Evolutionary conservation across 2,888 invertebrate species (phyloP), one percentile per base, ranked within the genome.

Genomic region (Isoperla grammatica): DNA sequence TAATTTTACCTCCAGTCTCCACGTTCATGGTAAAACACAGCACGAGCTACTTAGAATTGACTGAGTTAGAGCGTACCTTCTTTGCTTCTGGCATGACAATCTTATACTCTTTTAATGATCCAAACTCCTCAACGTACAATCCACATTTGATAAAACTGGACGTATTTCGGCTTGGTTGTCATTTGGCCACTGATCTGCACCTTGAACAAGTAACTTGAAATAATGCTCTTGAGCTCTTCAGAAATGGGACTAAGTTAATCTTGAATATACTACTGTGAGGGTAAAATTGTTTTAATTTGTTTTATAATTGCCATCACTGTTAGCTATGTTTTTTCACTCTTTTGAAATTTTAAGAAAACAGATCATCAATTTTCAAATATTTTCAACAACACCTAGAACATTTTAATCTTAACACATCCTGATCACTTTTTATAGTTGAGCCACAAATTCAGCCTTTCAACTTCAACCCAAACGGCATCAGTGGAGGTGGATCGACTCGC

Each of bases 361-460:
- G 8, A 6, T 29, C 29, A 29, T 8, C 29, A 29, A 46, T 54
- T 65, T 37, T 70, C 72, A 62, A 70, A 69, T 39, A n/a, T n/a
- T n/a, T n/a, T n/a, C n/a, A n/a, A n/a, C n/a, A n/a, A n/a, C n/a
- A n/a, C n/a, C 15, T 42, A 20, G 23, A n/a, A 23, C 42, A 15
- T 12, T 20, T 42, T 56, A 29, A 29, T 29, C 29, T 29, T 29
- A 29, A 29, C 29, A 29, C 4, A 29, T 8, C 29, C 8, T 29
- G 5, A 29, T 29, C 29, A 29, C 29, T 29, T 64, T 65, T 63
- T 67, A n/a, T n/a, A 78, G 79, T 78, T 66, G 67, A 75, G 50
- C 80, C 80, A 45, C 75, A 78, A 70, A 77, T 81, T 65, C 78
- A 78, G 64, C 78, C 79, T 63, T 80, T 81, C 68, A 72, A 73